Conservation (phyloP, 2,797 vertebrate genomes). For the Thalassophryne amazonica region DNA sequence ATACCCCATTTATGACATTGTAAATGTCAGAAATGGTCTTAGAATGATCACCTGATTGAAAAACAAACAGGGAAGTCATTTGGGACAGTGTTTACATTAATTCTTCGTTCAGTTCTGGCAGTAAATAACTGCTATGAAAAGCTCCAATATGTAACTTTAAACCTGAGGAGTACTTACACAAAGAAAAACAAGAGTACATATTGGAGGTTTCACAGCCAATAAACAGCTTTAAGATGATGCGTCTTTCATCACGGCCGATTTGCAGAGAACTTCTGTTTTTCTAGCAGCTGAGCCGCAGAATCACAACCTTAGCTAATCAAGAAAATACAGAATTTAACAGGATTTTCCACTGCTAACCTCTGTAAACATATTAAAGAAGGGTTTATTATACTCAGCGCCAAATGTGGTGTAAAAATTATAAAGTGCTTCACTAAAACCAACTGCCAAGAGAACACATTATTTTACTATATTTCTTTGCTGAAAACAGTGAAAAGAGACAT, state of each 20-base stretch:
- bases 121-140: constrained; percentile 46
- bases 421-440: constrained; percentile 4
- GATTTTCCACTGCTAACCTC: constrained; percentile 14
- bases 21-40: too few relatives aligned
- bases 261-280: constrained; percentile 45
- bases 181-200: constrained; percentile 66
- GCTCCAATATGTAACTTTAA: constrained; percentile 46
- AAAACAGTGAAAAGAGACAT: background rate
- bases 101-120: background rate
- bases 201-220: constrained; percentile 42
- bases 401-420: constrained; percentile 21
- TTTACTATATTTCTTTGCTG: background rate
- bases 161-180: constrained; percentile 36
- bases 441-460: constrained; percentile 1
- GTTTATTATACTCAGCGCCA: constrained; percentile 1
- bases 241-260: constrained; percentile 53
- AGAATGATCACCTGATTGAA: background rate
- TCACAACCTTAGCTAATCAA: constrained; percentile 46
- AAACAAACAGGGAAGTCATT: constrained; percentile 7
- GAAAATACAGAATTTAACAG: constrained; percentile 17
- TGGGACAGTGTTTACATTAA: background rate
- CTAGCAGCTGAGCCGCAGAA: constrained; percentile 33
- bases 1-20: too few relatives aligned
- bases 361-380: constrained; percentile 6
- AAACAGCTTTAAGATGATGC: constrained; percentile 30